These are phyloP conservation scores for Daubentonia madagascariensis DNA, from an alignment of 2,113 vertebrate genomes.

Conservation along the genomic window DNA sequence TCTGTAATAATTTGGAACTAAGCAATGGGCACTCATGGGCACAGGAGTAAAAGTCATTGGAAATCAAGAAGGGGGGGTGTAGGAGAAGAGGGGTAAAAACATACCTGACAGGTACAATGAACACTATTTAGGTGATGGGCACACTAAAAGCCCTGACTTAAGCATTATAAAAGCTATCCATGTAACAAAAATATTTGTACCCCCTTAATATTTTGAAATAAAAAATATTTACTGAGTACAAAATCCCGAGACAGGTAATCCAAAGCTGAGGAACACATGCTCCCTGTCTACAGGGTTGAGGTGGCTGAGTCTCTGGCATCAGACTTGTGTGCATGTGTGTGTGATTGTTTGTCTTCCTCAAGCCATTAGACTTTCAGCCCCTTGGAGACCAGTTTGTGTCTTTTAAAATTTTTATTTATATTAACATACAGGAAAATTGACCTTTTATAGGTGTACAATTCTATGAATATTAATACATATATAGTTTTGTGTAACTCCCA, in stretches of 20 bases:
- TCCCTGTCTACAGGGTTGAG: background rate
- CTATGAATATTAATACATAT: background rate
- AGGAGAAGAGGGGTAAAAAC: too few relatives aligned
- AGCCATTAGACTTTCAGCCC: background rate
- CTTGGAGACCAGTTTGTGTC: background rate
- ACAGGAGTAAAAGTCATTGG: too few relatives aligned
- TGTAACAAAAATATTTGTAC: too few relatives aligned
- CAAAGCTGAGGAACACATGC: background rate
- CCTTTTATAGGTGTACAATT: background rate
- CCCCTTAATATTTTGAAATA: too few relatives aligned
- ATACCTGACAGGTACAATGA: too few relatives aligned
- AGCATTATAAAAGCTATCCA: too few relatives aligned
- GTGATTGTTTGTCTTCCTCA: background rate
- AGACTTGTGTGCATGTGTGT: background rate
- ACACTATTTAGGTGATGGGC: too few relatives aligned
- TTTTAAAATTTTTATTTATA: background rate
- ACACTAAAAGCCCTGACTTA: too few relatives aligned
- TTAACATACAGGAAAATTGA: too few relatives aligned
- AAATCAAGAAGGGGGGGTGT: too few relatives aligned
- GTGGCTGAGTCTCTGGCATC: background rate
- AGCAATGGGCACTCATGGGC: too few relatives aligned
- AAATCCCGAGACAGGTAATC: background rate
- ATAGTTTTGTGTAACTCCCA: background rate
- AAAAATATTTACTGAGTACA: background rate
- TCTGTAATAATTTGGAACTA: too few relatives aligned